phyloP scores from a whole-genome alignment of 2,888 invertebrate species.

The Nebria salina region DNA sequence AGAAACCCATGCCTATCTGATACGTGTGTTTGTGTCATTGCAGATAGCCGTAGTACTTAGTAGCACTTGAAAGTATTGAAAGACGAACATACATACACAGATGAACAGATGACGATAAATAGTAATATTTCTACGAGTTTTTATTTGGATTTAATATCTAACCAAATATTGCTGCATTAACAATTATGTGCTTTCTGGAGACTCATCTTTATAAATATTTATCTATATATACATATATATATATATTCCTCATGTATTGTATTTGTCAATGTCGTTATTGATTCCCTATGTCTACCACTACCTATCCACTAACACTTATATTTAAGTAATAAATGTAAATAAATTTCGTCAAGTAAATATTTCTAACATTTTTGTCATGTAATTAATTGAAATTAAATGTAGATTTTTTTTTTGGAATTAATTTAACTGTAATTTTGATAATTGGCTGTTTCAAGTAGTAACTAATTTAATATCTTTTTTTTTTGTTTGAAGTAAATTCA shows the following conservation, averaged over 20 bases:
- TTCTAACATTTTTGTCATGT: constrained; percentile 39
- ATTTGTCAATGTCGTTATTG: constrained; percentile 48
- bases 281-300: constrained; percentile 46
- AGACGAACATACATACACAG: constrained; percentile 4
- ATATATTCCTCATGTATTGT: constrained; percentile 41
- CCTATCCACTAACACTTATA: constrained; percentile 50
- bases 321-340: constrained; percentile 50
- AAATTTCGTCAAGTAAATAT: constrained; percentile 37
- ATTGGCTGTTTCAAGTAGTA: constrained; percentile 33
- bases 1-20: neutral
- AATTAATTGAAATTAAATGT: constrained; percentile 43
- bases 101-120: constrained; percentile 25
- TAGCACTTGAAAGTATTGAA: neutral
- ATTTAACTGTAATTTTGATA: constrained; percentile 29
- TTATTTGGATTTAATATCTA: constrained; percentile 19
- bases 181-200: constrained; percentile 52
- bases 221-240: constrained; percentile 29
- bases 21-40: neutral
- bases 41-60: neutral
- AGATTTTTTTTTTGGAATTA: constrained; percentile 23
- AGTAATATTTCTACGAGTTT: constrained; percentile 29
- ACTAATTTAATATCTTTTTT: constrained; percentile 24
- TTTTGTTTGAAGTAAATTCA: constrained; percentile 28
- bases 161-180: constrained; percentile 31
- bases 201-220: constrained; percentile 57